Evolutionary conservation across 1,140 invertebrate genomes (phyloP).

Genomic region (Hycleus cichorii): DNA sequence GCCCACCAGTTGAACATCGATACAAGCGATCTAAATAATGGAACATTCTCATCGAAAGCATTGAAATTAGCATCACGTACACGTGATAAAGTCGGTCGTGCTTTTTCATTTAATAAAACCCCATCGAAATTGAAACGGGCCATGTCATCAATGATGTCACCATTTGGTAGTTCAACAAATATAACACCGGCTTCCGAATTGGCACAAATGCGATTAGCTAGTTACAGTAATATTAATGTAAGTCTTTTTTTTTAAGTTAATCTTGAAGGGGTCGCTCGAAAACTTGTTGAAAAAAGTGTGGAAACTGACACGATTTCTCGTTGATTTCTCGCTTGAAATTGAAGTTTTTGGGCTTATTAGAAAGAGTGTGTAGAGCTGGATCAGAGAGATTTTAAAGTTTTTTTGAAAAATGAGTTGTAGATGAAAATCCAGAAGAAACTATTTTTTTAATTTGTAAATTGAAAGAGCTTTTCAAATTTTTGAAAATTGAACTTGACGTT

Average conservation of each 20-base stretch:
- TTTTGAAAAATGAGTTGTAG: too few relatives aligned
- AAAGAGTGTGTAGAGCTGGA: too few relatives aligned
- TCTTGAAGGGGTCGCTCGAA: too few relatives aligned
- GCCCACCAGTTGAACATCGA: constrained; percentile 76
- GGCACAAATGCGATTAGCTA: constrained; percentile 73
- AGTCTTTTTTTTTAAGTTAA: constrained; percentile 38
- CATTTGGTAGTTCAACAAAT: constrained; percentile 72
- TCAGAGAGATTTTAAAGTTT: too few relatives aligned
- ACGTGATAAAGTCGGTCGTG: constrained; percentile 80
- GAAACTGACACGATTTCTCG: too few relatives aligned
- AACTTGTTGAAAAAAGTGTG: too few relatives aligned
- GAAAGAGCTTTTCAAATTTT: too few relatives aligned
- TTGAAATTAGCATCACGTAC: constrained; percentile 79
- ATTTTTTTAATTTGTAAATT: too few relatives aligned
- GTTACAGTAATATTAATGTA: constrained; percentile 78
- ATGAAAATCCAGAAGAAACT: too few relatives aligned
- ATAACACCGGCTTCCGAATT: constrained; percentile 66
- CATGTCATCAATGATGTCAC: constrained; percentile 91
- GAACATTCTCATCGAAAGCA: constrained; percentile 72
- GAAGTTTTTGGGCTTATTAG: too few relatives aligned
- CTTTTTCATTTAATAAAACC: constrained; percentile 91
- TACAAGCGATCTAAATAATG: constrained; percentile 72
- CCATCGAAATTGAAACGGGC: constrained; percentile 88
- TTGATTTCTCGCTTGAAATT: too few relatives aligned
- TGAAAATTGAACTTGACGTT: too few relatives aligned